These are phyloP conservation scores for Drosophila yakuba DNA, from an alignment of 1,140 invertebrate genomes.

Conservation along the genomic window DNA sequence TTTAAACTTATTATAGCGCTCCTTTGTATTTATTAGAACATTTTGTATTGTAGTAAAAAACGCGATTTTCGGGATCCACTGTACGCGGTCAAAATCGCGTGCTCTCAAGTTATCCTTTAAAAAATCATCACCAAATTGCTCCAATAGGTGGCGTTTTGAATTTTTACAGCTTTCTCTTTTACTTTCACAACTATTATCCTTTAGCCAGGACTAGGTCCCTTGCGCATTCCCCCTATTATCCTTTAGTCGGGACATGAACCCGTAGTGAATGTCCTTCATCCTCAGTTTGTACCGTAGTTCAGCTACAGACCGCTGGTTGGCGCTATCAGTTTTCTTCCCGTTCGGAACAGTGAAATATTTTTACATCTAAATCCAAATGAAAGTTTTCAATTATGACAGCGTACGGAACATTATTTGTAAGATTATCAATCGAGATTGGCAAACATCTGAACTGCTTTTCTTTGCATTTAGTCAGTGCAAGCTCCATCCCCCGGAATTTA, in stretches of 20 bases:
- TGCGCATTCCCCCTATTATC: neutral
- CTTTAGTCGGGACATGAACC: constrained; percentile 27
- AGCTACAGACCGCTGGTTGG: constrained; percentile 10
- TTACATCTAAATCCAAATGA: neutral
- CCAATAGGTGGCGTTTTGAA: neutral
- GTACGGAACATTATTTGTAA: neutral
- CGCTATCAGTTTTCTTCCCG: neutral
- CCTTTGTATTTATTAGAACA: neutral
- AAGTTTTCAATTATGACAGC: neutral
- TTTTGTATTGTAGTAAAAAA: too few relatives aligned
- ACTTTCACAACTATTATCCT: neutral
- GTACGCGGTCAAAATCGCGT: too few relatives aligned
- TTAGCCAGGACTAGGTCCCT: neutral
- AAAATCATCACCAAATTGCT: neutral
- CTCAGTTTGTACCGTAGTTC: constrained; percentile 19
- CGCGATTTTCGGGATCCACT: too few relatives aligned
- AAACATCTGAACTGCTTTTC: neutral
- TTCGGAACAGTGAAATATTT: neutral
- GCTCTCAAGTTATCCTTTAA: neutral
- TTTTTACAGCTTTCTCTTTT: neutral
- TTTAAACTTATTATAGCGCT: constrained; percentile 16
- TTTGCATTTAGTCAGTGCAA: constrained; percentile 2
- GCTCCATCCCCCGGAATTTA: constrained; percentile 20
- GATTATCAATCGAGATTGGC: neutral
- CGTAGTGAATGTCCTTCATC: constrained; percentile 13